Evolutionary conservation across 1,140 invertebrate genomes (phyloP).

Genomic region (Leptopilina clavipes): DNA sequence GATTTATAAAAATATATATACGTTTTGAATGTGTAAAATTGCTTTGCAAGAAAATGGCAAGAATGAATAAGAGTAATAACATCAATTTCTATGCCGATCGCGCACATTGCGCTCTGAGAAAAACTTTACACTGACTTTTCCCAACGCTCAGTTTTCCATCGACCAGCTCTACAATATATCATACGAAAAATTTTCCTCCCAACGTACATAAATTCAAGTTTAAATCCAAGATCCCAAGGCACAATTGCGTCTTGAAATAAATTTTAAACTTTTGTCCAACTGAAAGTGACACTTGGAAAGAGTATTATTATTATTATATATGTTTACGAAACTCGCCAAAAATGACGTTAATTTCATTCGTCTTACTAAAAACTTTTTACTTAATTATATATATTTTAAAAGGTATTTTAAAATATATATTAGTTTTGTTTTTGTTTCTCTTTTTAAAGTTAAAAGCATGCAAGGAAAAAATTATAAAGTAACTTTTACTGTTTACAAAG

Average conservation of each 20-base stretch:
- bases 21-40: conserved; percentile 6
- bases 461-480: no score
- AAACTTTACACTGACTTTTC: conserved; percentile 25
- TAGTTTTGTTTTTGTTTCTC: not conserved
- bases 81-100: conserved; percentile 42
- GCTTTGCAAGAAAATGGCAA: conserved; percentile 19
- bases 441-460: no score
- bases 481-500: no score
- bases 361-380: not conserved
- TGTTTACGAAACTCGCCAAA: not conserved
- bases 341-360: not conserved
- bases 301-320: not conserved
- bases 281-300: conserved; percentile 14
- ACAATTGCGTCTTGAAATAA: conserved; percentile 7
- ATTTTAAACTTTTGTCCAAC: conserved; percentile 22
- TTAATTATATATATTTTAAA: not conserved
- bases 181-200: conserved; percentile 9
- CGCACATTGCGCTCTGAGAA: conserved; percentile 33
- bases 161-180: conserved; percentile 21
- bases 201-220: conserved; percentile 18
- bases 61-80: conserved; percentile 30
- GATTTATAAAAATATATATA: not conserved
- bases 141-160: conserved; percentile 13
- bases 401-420: not conserved
- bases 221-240: conserved; percentile 7